Evolutionary conservation across 2,113 vertebrate genomes (phyloP).

Genomic region (Thunnus maccoyii): DNA sequence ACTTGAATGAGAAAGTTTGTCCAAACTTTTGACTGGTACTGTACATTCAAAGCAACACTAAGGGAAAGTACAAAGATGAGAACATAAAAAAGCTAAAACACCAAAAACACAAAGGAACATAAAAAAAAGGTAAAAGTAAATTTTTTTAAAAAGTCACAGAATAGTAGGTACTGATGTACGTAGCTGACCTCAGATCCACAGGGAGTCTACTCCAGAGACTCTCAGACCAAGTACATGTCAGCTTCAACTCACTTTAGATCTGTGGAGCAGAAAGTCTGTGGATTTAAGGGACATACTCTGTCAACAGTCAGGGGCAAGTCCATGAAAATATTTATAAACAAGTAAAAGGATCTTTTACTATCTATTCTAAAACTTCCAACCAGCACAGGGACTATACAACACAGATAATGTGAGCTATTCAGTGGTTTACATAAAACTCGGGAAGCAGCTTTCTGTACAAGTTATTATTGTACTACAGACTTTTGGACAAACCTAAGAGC

Average conservation of each 20-base stretch:
- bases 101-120: too few species aligned
- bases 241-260: neutral
- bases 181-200: too few species aligned
- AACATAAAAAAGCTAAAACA: too few species aligned
- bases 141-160: too few species aligned
- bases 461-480: neutral
- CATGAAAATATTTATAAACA: constrained; percentile 15
- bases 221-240: neutral
- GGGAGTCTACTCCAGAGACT: too few species aligned
- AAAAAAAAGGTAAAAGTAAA: too few species aligned
- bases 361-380: constrained; percentile 11
- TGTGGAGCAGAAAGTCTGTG: neutral
- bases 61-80: too few species aligned
- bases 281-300: too few species aligned
- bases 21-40: too few species aligned
- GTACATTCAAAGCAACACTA: too few species aligned
- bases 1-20: too few species aligned
- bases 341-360: neutral
- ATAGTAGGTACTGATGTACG: too few species aligned
- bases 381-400: neutral
- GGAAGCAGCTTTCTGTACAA: neutral
- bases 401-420: neutral
- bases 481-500: neutral
- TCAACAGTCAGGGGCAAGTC: neutral
- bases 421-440: neutral